Base-by-base conservation (phyloP, 2,888 invertebrate genomes). In the Dynastes hyllus region DNA sequence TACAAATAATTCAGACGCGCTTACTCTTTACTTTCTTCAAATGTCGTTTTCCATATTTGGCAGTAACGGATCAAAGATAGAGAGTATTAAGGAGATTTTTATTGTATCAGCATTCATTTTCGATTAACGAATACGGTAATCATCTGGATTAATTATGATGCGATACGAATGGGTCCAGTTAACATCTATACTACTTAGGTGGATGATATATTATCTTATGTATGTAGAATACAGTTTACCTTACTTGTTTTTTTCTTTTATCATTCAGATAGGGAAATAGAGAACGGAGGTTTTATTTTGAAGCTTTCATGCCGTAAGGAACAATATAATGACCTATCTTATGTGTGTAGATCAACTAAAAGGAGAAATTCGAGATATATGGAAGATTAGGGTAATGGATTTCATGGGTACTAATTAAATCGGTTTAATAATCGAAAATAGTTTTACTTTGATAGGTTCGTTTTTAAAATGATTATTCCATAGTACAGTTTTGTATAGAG, bases 1-100 rank as follows among this genome's bases (percentile, higher is more conserved):
- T 22, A 32, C n/a, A 76, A 5, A 37, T 65, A 76, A 76, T 63
- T 76, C 40, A 76, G 50, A 63, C 63, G 22, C 61, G 45, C 16
- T 76, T 63, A 76, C 27, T 76, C 37, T 11, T 63, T 63, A 63
- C 22, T 22, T 76, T 27, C 29, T 37, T 45, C 22, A 13, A 76
- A 22, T 22, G 32, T 27, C 22, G 40, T 37, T 22, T 37, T 61
- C 55, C 55, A 58, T 73, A 73, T 61, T 9, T 32, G 58, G 73
- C 37, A 16, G 40, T 16, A 67, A 32, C 32, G 29, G 9, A 27
- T 8, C 16, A n/a, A 40, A 45, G 45, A n/a, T 5, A 67, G 40
- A 67, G 40, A 45, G 40, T n/a, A 8, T 22, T 16, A 66, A 8
- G 45, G 29, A 6, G 11, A 11, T 8, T n/a, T 65, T 65, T 40